Base-by-base conservation (phyloP, 2,888 invertebrate species). In the Steromphala cineraria region DNA sequence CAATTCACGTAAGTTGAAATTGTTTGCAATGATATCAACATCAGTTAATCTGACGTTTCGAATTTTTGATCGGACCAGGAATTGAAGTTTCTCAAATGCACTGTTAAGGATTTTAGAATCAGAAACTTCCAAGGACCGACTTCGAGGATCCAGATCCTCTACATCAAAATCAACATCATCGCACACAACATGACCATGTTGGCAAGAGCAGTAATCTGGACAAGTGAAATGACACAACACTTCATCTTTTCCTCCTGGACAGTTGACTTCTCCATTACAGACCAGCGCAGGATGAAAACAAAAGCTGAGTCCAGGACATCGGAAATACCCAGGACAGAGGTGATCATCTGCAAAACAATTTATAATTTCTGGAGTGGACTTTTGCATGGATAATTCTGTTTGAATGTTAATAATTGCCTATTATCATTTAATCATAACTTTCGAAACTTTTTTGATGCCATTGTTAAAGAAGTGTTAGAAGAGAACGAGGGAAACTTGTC, bases 211-310 rank as follows among this genome's bases (percentile, higher is more conserved):
- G 7, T 55, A 36, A 13, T 28, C 7, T 2, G 80, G 80, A 56
- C 80, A 80, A 10, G 28, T 17, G 53, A 79, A 40, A 15, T 75
- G 2, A 36, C 81, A 81, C 62, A 67, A 10, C 5, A 53, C n/a
- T 52, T 81, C 81, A 67, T 81, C 81, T 3, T 81, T 77, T 1
- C 67, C 78, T 5, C 62, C 31, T 4, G 67, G 78, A 71, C 81
- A 81, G 36, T 77, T 15, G n/a, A 53, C 24, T 19, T 19, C 21
- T 7, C 40, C 71, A n/a, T 81, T 53, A 28, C 81, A 81, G n/a
- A 81, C 40, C 15, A 56, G 52, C 0, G 28, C 19, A 13, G 53
- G 53, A n/a, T 53, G 53, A 24, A 81, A 15, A 53, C 81, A 81
- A 13, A 19, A 31, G 15, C 1, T 53, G 21, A 53, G n/a, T 15